Base-by-base conservation (phyloP, 2,113 vertebrate genomes). In the Epinephelus lanceolatus region DNA sequence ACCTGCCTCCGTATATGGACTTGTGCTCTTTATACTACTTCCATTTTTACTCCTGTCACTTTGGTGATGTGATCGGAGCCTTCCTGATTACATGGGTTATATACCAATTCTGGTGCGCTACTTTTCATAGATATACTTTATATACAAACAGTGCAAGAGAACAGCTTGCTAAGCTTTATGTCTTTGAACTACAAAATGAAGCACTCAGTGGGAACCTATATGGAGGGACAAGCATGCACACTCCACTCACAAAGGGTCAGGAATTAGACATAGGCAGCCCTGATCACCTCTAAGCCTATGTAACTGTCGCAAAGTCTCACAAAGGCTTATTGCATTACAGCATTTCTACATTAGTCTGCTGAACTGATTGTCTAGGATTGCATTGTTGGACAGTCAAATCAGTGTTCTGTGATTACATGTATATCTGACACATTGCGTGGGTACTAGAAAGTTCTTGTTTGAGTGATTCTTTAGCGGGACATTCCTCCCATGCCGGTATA, bases 391-490 rank as follows among this genome's bases (percentile, higher is more conserved):
- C 42, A 53, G 21, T 47, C 25, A 65, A 42, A 63, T 53, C 30
- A 62, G 15, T 55, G 11, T 51, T 80, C 21, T 42, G 57, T 40
- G 57, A 71, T 65, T 10, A 52, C 15, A 27, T 65, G 21, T 51
- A 63, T n/a, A 61, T 69, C 37, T 63, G 25, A 55, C 37, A 72
- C 10, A 51, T 10, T 53, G 11, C 2, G 23, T 25, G 19, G 49
- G 6, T 53, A 23, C 15, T 10, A 67, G 17, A 60, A 53, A 33
- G 40, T 45, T 66, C 7, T 19, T 81, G 5, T 84, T 65, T 65
- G 6, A 56, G 27, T 40, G 57, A 27, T 30, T 75, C 40, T 55
- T 62, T 51, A 45, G 56, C 79, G 33, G 42, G 56, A 72, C 5
- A 33, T 42, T 55, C 53, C 66, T 66, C 5, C 25, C 30, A 5